Base-by-base conservation (phyloP, 2,797 vertebrate genomes). In the Gouania willdenowi region DNA sequence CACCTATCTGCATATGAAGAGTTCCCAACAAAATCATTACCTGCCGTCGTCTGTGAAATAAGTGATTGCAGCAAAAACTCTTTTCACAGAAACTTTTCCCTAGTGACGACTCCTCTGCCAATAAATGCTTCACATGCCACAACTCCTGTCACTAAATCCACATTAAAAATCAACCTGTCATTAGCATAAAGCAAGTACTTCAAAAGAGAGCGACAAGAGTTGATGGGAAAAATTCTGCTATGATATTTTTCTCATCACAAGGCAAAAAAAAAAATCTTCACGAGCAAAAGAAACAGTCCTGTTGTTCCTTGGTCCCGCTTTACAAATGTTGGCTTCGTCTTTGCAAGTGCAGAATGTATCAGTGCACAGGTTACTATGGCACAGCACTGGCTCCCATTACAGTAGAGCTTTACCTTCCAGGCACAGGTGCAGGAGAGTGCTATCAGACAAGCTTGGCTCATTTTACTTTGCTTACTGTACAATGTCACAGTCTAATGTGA, bases 201-300 rank as follows among this genome's bases (percentile, higher is more conserved):
- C 48, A 60, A 68, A 66, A 71, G 38, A 77, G 43, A 63, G 48
- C 20, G 57, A 78, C 68, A 50, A 48, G 44, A 33, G 72, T 66
- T 67, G 41, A 65, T 55, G 60, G 66, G 57, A 60, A 51, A 49
- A 57, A 66, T 31, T 65, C 38, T 52, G 60, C 53, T 69, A 63
- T 63, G 36, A 51, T 72, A 33, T 71, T 70, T 79, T 80, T 74
- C 47, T 77, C 68, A 77, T 79, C 65, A 76, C 82, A 85, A 86
- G 81, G 76, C 82, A 83, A 82, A 82, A 69, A n/a, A n/a, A n/a
- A n/a, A n/a, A n/a, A n/a, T n/a, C 54, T 40, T 72, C 47, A 75
- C 39, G 48, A 72, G 66, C 49, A 63, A 71, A 75, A 47, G 31
- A 74, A 79, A 82, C 82, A 83, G 84, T 82, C 80, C 80, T 63